Conservation (phyloP, 2,888 invertebrate genomes). For the Watsonalla binaria region DNA sequence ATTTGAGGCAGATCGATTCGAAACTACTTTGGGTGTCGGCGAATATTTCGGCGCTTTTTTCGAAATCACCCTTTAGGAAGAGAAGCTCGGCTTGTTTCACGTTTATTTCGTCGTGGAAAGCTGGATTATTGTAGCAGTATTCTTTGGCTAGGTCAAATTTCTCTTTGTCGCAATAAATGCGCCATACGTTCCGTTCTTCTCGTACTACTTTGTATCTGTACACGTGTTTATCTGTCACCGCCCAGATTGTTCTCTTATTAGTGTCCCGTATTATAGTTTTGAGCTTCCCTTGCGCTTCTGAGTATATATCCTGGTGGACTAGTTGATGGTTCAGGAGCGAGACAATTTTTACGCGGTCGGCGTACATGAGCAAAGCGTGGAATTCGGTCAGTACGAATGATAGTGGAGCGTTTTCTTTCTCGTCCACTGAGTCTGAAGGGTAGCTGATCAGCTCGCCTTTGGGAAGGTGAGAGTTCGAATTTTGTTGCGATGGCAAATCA, state of each 20-base stretch:
- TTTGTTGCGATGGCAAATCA: constrained; percentile 69
- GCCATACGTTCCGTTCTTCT: constrained; percentile 93
- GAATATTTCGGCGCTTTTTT: constrained; percentile 91
- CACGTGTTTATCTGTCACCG: constrained; percentile 89
- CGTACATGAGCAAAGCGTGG: constrained; percentile 90
- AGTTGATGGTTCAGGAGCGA: constrained; percentile 91
- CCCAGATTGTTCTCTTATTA: constrained; percentile 89
- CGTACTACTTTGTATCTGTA: constrained; percentile 90
- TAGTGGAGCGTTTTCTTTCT: constrained; percentile 78
- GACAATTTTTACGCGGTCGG: constrained; percentile 89
- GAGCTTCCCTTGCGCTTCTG: constrained; percentile 88
- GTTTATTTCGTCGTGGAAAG: constrained; percentile 89
- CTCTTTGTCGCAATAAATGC: constrained; percentile 90
- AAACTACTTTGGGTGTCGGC: constrained; percentile 95
- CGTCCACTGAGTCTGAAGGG: constrained; percentile 46
- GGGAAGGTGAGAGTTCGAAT: constrained; percentile 67
- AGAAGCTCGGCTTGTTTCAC: constrained; percentile 92
- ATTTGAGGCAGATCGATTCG: constrained; percentile 96
- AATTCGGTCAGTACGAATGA: constrained; percentile 93
- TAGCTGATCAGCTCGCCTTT: constrained; percentile 65
- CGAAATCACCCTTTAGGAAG: constrained; percentile 87
- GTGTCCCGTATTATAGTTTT: constrained; percentile 90
- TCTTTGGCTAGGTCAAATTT: constrained; percentile 93
- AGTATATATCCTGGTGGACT: constrained; percentile 91
- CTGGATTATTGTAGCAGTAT: constrained; percentile 89